Percentiles rank a stretch among this genome's conserved stretches.
Evolutionary conservation across 2,797 vertebrate species (phyloP).

Genomic region (Acanthurus lineatus): DNA sequence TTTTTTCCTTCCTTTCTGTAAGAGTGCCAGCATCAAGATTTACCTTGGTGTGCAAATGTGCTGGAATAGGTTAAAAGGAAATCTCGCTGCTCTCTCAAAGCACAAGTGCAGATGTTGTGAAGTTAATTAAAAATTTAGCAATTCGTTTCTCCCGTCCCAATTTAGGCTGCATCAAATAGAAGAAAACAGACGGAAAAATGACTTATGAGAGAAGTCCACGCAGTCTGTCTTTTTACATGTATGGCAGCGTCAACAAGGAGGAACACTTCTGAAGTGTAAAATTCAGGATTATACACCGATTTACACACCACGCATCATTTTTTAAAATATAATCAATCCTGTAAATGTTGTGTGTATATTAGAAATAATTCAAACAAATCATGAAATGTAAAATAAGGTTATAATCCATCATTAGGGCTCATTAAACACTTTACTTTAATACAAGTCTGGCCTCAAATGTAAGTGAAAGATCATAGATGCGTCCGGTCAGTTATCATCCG

Average conservation of each 20-base stretch:
- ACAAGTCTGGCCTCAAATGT: not conserved
- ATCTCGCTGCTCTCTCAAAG: slow-evolving; percentile 88
- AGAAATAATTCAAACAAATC: slow-evolving; percentile 11
- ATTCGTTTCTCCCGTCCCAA: slow-evolving; percentile 89
- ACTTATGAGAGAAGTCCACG: slow-evolving; percentile 78
- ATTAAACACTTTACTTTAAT: not conserved
- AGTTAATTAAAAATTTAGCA: slow-evolving; percentile 93
- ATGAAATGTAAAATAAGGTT: slow-evolving; percentile 6
- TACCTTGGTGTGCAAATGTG: slow-evolving; percentile 92
- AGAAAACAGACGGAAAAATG: slow-evolving; percentile 84
- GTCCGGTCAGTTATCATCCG: slow-evolving; percentile 43
- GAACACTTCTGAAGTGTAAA: slow-evolving; percentile 65
- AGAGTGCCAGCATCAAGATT: slow-evolving; percentile 90
- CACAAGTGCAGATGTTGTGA: slow-evolving; percentile 91
- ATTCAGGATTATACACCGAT: slow-evolving; percentile 51
- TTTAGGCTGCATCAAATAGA: slow-evolving; percentile 89
- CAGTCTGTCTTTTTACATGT: slow-evolving; percentile 76
- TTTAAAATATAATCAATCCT: slow-evolving; percentile 16
- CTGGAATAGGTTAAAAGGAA: slow-evolving; percentile 92
- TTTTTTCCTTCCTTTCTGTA: slow-evolving; percentile 87
- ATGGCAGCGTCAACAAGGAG: slow-evolving; percentile 67
- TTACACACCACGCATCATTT: slow-evolving; percentile 7
- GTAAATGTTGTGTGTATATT: slow-evolving; percentile 18
- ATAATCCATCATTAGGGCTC: slow-evolving; percentile 5
- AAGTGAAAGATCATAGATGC: slow-evolving; percentile 19